Evolutionary conservation across 2,888 invertebrate species (phyloP).

Genomic region (Salpingus planirostris): DNA sequence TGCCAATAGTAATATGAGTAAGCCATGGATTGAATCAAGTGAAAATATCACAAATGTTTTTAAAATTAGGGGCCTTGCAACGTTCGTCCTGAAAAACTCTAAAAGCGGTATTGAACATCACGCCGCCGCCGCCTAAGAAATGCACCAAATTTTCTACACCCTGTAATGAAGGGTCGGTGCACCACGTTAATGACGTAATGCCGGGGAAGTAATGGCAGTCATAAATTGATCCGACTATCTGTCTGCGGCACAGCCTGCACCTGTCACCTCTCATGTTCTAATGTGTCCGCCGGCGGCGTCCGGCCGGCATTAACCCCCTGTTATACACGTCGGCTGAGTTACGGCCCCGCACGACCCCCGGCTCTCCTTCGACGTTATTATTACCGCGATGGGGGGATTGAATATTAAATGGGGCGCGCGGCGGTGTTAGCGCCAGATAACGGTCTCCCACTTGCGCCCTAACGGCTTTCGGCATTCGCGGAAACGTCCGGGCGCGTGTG

Average conservation of each 20-base stretch:
- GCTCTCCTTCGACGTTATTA: no score
- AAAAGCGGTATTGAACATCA: no score
- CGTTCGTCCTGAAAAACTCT: no score
- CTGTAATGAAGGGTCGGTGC: no score
- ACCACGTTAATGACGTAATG: conserved; percentile 19
- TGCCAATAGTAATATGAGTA: no score
- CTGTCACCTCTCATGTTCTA: conserved; percentile 27
- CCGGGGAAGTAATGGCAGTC: conserved; percentile 18
- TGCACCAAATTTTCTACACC: no score
- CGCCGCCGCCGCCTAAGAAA: no score
- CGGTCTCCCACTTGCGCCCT: conserved; percentile 13
- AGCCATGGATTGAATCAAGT: no score
- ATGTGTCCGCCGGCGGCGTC: conserved; percentile 20
- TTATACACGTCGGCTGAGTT: conserved; percentile 23
- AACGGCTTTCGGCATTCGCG: conserved; percentile 20
- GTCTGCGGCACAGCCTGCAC: conserved; percentile 22
- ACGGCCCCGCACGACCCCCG: no score
- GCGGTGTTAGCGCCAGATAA: conserved; percentile 20
- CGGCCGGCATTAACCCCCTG: conserved; percentile 21
- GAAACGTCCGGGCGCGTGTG: conserved; percentile 13
- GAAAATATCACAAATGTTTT: no score
- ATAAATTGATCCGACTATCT: conserved; percentile 25
- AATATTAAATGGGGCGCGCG: conserved; percentile 22
- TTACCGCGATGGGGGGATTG: conserved; percentile 22
- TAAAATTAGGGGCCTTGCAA: no score